Conservation (phyloP, 1,140 invertebrate genomes). For the Proales similis region DNA sequence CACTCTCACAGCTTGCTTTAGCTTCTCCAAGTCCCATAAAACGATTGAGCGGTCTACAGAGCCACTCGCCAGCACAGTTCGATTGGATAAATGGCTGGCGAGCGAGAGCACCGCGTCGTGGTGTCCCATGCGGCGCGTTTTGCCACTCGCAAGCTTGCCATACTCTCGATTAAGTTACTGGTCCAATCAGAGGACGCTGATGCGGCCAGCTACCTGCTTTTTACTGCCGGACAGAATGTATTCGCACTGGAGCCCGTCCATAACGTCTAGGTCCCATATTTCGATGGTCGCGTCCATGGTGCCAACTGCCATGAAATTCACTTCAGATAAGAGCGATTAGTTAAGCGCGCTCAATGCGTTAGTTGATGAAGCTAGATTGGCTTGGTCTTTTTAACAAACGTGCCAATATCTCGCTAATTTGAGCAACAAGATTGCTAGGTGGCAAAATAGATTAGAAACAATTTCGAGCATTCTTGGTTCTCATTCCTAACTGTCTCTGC, state of each 20-base stretch:
- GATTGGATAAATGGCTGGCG: conserved; percentile 8
- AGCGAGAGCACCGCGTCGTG: conserved; percentile 16
- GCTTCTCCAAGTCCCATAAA: conserved; percentile 26
- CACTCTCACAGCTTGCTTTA: conserved; percentile 18
- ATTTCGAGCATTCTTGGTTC: no score
- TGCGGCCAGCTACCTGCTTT: no score
- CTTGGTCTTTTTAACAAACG: no score
- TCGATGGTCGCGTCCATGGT: conserved; percentile 27
- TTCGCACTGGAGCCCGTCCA: conserved; percentile 15
- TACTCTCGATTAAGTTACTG: conserved; percentile 34
- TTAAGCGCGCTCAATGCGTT: no score
- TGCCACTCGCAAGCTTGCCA: background rate
- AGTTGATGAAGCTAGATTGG: no score
- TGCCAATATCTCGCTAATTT: no score
- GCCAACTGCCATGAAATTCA: conserved; percentile 28
- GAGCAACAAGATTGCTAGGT: no score
- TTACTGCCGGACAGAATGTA: conserved; percentile 5
- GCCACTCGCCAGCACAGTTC: conserved; percentile 20
- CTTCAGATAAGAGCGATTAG: background rate
- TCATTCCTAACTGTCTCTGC: no score
- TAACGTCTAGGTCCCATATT: conserved; percentile 35
- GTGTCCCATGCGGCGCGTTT: conserved; percentile 13
- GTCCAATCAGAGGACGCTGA: no score
- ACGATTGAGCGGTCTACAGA: conserved; percentile 23
- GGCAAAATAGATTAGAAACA: no score